A percentile compares a stretch with the other conserved stretches of the same genome.
phyloP scores from a whole-genome alignment of 2,888 invertebrate species.

The Campopleginae sp. region DNA sequence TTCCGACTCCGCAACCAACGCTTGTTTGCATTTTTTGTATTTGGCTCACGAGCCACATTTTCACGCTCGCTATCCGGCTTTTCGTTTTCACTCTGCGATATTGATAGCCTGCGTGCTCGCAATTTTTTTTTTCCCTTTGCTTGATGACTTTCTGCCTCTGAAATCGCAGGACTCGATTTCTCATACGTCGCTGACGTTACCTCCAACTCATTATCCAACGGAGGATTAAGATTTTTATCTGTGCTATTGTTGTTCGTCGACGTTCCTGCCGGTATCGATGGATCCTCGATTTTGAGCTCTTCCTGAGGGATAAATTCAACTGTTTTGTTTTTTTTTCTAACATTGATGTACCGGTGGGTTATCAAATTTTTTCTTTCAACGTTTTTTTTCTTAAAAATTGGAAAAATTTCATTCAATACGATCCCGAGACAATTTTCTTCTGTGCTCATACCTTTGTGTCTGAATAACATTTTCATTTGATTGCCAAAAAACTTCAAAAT shows the following conservation, averaged over 20 bases:
- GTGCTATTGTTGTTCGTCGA: conserved; percentile 77
- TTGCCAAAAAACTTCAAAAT: background rate
- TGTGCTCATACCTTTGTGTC: background rate
- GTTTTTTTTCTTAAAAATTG: background rate
- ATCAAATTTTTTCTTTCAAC: conserved; percentile 24
- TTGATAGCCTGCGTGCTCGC: conserved; percentile 70
- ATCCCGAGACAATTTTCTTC: conserved; percentile 15
- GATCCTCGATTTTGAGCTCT: conserved; percentile 72
- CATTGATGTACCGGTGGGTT: conserved; percentile 74
- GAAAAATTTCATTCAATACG: background rate
- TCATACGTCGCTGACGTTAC: conserved; percentile 7
- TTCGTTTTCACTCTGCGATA: conserved; percentile 68
- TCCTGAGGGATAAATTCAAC: conserved; percentile 66
- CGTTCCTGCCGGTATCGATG: conserved; percentile 60
- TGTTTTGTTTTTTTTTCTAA: conserved; percentile 44
- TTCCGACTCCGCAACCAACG: conserved; percentile 69
- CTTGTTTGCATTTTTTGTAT: conserved; percentile 52
- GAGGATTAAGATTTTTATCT: conserved; percentile 80
- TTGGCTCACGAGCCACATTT: conserved; percentile 37
- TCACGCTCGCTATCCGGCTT: conserved; percentile 54
- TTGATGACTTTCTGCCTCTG: conserved; percentile 56
- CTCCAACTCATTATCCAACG: conserved; percentile 63
- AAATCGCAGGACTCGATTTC: background rate
- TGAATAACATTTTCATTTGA: background rate
- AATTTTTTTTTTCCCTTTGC: conserved; percentile 72